A percentile compares a stretch with the other conserved stretches of the same genome.
These are phyloP conservation scores for Ciona savignyi DNA, from an alignment of 23 tunicate species.

Conservation along the genomic window DNA sequence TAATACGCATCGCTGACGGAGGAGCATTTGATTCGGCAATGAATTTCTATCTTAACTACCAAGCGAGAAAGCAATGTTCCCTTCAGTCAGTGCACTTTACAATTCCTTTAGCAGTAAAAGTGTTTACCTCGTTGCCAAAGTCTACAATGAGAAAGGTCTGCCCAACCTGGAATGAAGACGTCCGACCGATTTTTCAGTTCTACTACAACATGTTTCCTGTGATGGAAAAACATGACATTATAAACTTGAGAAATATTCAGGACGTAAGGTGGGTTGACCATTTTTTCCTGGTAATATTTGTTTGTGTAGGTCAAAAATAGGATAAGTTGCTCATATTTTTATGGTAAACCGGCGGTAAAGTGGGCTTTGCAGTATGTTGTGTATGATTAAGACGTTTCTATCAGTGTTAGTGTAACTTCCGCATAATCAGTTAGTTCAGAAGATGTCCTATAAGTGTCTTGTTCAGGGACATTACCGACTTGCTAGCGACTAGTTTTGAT, in stretches of 20 bases:
- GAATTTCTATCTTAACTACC: not conserved
- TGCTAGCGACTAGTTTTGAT: no score
- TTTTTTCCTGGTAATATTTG: no score
- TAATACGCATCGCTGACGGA: not conserved
- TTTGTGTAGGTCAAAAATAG: no score
- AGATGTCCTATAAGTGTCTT: no score
- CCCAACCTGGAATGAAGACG: slow-evolving; percentile 63
- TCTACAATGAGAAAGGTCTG: slow-evolving; percentile 31
- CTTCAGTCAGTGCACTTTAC: not conserved
- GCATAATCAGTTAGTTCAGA: no score
- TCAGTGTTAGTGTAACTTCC: no score
- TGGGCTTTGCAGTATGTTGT: no score
- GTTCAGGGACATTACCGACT: no score
- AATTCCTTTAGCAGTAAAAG: not conserved
- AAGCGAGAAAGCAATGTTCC: not conserved
- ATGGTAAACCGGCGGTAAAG: no score
- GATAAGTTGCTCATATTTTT: no score
- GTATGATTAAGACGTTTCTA: no score
- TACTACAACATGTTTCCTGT: slow-evolving; percentile 60
- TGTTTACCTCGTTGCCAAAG: slow-evolving; percentile 23
- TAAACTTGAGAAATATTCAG: slow-evolving; percentile 38
- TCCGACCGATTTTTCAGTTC: slow-evolving; percentile 38
- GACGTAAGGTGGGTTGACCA: slow-evolving; percentile 15
- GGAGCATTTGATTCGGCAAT: not conserved
- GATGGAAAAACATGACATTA: slow-evolving; percentile 52